Evolutionary conservation across 37 sponge, comb jelly and placozoan genomes (phyloP).

Genomic region (Aphrocallistes beatrix): DNA sequence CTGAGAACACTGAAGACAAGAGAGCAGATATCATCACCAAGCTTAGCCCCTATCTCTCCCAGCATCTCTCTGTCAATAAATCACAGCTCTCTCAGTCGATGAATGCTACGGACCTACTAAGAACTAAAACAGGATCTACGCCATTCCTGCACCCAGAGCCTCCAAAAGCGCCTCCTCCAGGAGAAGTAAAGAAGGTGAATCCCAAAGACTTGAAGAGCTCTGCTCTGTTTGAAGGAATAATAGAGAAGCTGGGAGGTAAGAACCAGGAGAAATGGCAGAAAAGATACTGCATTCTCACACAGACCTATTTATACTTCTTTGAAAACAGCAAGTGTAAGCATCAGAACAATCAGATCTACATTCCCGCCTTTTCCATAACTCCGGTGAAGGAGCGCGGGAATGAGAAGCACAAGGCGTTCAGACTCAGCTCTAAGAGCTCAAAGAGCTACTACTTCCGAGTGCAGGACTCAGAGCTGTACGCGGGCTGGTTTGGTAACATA

Average conservation of each 20-base stretch:
- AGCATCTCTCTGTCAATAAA: neutral
- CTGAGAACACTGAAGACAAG: conserved; percentile 25
- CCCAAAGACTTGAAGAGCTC: neutral
- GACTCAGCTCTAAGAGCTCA: conserved; percentile 24
- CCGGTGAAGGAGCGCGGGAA: conserved; percentile 35
- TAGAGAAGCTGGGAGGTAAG: conserved; percentile 80
- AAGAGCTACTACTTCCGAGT: conserved; percentile 56
- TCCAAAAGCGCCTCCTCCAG: neutral
- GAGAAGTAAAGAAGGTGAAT: neutral
- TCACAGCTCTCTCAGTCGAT: neutral
- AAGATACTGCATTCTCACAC: conserved; percentile 56
- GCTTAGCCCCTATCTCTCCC: neutral
- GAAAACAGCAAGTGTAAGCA: conserved; percentile 52
- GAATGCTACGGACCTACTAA: neutral
- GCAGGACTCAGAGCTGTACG: neutral
- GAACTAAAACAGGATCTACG: neutral
- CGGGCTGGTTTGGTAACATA: conserved; percentile 31
- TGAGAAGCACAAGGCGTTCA: conserved; percentile 67
- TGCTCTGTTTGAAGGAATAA: conserved; percentile 27
- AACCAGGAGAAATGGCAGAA: conserved; percentile 66
- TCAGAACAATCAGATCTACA: conserved; percentile 51
- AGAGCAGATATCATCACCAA: conserved; percentile 13
- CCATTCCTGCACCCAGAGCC: neutral
- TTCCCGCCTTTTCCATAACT: conserved; percentile 26
- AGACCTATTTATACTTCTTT: conserved; percentile 64